Percentiles rank a stretch among this genome's conserved stretches.
phyloP scores from a whole-genome alignment of 2,888 invertebrate genomes.

The Galerucella pusilla region DNA sequence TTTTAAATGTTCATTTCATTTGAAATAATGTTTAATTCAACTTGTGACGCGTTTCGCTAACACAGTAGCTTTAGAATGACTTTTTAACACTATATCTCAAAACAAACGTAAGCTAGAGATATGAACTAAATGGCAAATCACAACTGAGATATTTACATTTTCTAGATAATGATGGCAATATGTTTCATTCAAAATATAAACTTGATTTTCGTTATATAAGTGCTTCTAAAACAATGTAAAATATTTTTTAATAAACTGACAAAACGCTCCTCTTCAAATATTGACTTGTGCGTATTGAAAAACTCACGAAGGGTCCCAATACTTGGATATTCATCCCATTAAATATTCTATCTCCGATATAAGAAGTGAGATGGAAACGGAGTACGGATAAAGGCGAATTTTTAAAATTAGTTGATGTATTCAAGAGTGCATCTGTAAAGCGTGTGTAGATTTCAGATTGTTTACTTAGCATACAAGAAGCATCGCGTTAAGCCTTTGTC shows the following conservation, averaged over 20 bases:
- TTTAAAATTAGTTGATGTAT: slow-evolving; percentile 27
- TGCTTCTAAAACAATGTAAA: too few relatives aligned
- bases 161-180: too few relatives aligned
- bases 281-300: background rate
- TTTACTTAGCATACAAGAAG: slow-evolving; percentile 49
- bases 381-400: slow-evolving; percentile 11
- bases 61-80: too few relatives aligned
- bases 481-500: slow-evolving; percentile 47
- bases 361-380: background rate
- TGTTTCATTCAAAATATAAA: too few relatives aligned
- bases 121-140: too few relatives aligned
- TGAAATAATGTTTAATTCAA: too few relatives aligned
- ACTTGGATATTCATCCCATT: background rate
- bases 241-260: background rate
- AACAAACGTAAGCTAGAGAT: too few relatives aligned
- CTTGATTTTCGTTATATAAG: too few relatives aligned
- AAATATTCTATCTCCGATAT: slow-evolving; percentile 1
- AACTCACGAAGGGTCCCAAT: background rate
- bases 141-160: too few relatives aligned
- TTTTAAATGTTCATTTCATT: too few relatives aligned
- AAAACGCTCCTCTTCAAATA: background rate
- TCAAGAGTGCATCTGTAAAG: slow-evolving; percentile 34
- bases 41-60: too few relatives aligned
- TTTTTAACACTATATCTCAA: too few relatives aligned
- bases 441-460: slow-evolving; percentile 48